phyloP scores from a whole-genome alignment of 2,113 vertebrate genomes.

The Cochlearius cochlearius region DNA sequence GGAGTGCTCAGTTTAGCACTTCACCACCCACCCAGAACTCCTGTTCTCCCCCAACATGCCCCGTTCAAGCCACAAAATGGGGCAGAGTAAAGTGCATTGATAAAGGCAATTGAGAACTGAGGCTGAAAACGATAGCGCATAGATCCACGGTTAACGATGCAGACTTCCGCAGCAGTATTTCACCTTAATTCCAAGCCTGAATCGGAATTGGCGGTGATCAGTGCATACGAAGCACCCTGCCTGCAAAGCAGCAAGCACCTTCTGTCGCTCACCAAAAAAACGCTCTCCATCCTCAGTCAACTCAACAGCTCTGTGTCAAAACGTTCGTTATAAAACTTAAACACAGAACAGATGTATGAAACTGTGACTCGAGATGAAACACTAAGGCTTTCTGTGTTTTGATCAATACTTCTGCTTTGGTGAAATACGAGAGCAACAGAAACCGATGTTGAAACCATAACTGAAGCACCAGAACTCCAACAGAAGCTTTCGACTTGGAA shows the following conservation, averaged over 20 bases:
- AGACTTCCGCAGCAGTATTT: not conserved
- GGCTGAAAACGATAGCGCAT: rapidly evolving
- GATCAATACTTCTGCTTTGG: conserved; percentile 23
- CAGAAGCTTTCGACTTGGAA: not conserved
- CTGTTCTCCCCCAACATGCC: rapidly evolving
- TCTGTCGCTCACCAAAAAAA: not conserved
- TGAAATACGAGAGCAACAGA: conserved; percentile 36
- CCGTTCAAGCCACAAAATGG: not conserved
- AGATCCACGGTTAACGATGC: too few species aligned
- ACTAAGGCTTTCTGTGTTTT: not conserved
- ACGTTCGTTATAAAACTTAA: not conserved
- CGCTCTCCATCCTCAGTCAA: not conserved
- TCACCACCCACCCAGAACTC: not conserved
- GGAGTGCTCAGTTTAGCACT: not conserved
- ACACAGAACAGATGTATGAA: not conserved
- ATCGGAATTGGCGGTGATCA: not conserved
- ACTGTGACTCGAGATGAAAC: not conserved
- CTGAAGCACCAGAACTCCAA: not conserved
- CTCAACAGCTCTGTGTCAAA: not conserved
- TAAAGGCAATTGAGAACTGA: rapidly evolving
- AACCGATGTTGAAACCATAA: not conserved
- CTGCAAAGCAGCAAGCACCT: not conserved
- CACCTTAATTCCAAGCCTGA: not conserved
- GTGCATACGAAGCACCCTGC: not conserved
- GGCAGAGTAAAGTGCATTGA: not conserved